Conservation (phyloP, 2,888 invertebrate species). For the Serrognathus titanus region DNA sequence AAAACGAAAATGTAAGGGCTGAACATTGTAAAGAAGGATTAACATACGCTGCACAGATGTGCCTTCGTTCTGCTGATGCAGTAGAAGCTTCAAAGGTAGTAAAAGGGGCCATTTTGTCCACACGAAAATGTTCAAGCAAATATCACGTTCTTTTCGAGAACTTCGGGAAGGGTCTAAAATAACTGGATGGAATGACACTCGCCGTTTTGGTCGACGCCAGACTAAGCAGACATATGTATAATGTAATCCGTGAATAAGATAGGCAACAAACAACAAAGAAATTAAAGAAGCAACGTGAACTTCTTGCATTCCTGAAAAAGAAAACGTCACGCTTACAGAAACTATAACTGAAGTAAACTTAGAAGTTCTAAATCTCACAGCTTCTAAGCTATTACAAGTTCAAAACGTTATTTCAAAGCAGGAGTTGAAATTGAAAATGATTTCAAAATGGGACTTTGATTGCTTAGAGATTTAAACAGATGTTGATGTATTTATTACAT, state of each 20-base stretch:
- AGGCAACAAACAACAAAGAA: too few species aligned
- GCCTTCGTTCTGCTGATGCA: not conserved
- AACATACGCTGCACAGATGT: slow-evolving; percentile 4
- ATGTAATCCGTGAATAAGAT: too few species aligned
- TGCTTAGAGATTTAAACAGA: not conserved
- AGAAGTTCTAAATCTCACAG: too few species aligned
- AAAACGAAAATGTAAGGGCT: not conserved
- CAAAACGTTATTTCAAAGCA: slow-evolving; percentile 2
- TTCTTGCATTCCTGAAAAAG: too few species aligned
- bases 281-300: too few species aligned
- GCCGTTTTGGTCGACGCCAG: not conserved
- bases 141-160: not conserved
- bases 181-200: not conserved
- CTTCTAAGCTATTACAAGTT: too few species aligned
- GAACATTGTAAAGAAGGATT: not conserved
- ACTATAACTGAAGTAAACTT: too few species aligned
- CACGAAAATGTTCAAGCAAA: not conserved
- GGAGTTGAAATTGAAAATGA: not conserved
- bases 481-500: too few species aligned
- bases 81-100: not conserved
- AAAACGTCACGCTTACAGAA: too few species aligned
- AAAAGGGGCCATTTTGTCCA: not conserved
- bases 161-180: not conserved
- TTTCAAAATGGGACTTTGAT: not conserved
- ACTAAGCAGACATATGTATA: not conserved